Base-by-base conservation (phyloP, 1,140 invertebrate genomes). In the Belonocnema kinseyi region DNA sequence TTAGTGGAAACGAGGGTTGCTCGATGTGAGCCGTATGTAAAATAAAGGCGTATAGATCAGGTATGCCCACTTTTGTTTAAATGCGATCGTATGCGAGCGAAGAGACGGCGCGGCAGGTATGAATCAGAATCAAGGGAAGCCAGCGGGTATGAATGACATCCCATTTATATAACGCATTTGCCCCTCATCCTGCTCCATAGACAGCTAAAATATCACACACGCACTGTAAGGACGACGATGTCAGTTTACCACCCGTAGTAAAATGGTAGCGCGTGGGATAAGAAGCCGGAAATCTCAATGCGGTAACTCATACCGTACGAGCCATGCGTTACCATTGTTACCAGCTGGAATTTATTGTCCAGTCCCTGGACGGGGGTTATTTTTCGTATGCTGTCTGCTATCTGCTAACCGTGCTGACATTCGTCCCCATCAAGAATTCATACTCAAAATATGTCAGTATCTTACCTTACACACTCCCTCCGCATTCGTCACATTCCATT, bases 121-220 rank as follows among this genome's bases (percentile, higher is more conserved):
- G 86, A 88, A 88, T 88, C 87, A 87, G 82, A 88, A 87, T 88
- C 80, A 85, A 82, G 83, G 81, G 78, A 82, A 81, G 76, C 81
- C 85, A 80, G 81, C 77, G 75, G 71, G 79, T 83, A 87, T 83
- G 87, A 88, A 88, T 86, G 86, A 89, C 86, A 86, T 83, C 80
- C 82, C 85, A 88, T 88, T 89, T 85, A 80, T 86, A 82, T 75
- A 73, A 85, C 80, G 77, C 81, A 75, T 76, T 80, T 82, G 72
- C 50, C 33, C 46, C 33, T 75, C 77, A 46, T 33, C 16, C 72
- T 53, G 58, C 17, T 73, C 40, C 66, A 77, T 78, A 78, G 82
- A 79, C 85, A 84, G 85, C 79, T 88, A 86, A 88, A 87, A 87
- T 86, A 87, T 88, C 77, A 70, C 52, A 52, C 75, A 66, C 73